Base-by-base conservation (phyloP, 2,888 invertebrate genomes). In the Coelogynopora nodosa region DNA sequence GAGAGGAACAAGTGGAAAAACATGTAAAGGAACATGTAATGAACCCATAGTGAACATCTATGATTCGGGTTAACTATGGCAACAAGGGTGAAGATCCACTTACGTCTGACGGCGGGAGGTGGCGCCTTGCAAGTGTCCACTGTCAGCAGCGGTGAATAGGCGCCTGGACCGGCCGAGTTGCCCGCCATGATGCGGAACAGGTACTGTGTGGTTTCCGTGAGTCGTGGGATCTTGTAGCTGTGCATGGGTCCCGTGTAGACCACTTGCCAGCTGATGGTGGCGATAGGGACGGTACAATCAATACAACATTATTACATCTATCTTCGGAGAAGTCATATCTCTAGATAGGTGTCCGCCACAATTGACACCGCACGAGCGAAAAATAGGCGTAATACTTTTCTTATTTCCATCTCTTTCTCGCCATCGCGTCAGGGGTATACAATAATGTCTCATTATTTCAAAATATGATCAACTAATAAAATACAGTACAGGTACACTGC, bases 81-180 rank as follows among this genome's bases (percentile, higher is more conserved):
- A n/a, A n/a, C n/a, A 49, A 49, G 49, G 49, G 5, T 49, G 18
- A 49, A 10, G 18, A 49, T 5, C 18, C 5, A 49, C 49, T 49
- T 18, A 49, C 49, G 49, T 93, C 95, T 95, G 82, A 95, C 93
- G 88, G 95, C 94, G 86, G 95, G 94, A 30, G 97, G 97, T 87
- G 96, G 95, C 49, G 96, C 95, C 88, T 94, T 94, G 87, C 93
- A 93, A 67, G 97, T 97, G 89, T 93, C 93, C 91, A 95, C 96
- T 87, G 93, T 92, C 91, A 94, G 94, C 85, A 94, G 93, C 87
- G 93, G 93, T 1, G 95, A 95, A 93, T 94, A 96, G 31, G 94
- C 94, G 27, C 96, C 96, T 89, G 94, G 94, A 13, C 96, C 96
- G 87, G 95, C 96, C 91, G 95, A 95, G 91, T 95, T 96, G 89